phyloP scores from a whole-genome alignment of 1,140 invertebrate species.

The Eueides isabella region DNA sequence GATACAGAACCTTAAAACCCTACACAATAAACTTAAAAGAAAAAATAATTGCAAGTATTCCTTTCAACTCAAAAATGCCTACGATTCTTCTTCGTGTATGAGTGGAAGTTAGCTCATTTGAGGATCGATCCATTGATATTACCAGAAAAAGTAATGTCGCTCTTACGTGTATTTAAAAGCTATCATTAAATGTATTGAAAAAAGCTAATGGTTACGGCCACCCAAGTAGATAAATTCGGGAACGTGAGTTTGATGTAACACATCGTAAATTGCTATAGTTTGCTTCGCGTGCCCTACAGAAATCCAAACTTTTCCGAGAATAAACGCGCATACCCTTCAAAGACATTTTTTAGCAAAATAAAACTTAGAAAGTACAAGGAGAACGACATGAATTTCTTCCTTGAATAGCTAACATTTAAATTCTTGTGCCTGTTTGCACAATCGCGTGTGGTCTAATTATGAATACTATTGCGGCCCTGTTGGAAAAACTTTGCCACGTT shows the following conservation, averaged over 20 bases:
- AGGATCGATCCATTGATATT: slow-evolving; percentile 26
- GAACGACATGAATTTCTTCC: slow-evolving; percentile 71
- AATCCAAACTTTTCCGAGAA: slow-evolving; percentile 63
- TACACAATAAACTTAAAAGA: not conserved
- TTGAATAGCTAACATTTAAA: slow-evolving; percentile 69
- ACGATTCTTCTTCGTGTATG: not conserved
- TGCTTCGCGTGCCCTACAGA: slow-evolving; percentile 52
- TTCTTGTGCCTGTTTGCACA: slow-evolving; percentile 62
- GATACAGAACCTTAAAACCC: not conserved
- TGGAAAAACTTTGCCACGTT: slow-evolving; percentile 46
- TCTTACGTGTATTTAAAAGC: slow-evolving; percentile 42
- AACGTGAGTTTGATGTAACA: slow-evolving; percentile 70
- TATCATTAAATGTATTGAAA: slow-evolving; percentile 68
- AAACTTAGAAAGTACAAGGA: slow-evolving; percentile 68
- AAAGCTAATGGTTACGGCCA: slow-evolving; percentile 68
- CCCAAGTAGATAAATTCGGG: slow-evolving; percentile 68
- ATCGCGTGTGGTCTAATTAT: slow-evolving; percentile 78
- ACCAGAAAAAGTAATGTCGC: slow-evolving; percentile 30
- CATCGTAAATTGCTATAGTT: slow-evolving; percentile 70
- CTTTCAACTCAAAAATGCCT: not conserved
- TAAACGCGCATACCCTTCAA: slow-evolving; percentile 66
- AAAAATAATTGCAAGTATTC: not conserved
- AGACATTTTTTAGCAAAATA: slow-evolving; percentile 68
- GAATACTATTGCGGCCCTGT: slow-evolving; percentile 55
- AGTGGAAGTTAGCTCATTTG: slow-evolving; percentile 16